Evolutionary conservation across 2,888 invertebrate species (phyloP).

Genomic region (Alloplasta piceator): DNA sequence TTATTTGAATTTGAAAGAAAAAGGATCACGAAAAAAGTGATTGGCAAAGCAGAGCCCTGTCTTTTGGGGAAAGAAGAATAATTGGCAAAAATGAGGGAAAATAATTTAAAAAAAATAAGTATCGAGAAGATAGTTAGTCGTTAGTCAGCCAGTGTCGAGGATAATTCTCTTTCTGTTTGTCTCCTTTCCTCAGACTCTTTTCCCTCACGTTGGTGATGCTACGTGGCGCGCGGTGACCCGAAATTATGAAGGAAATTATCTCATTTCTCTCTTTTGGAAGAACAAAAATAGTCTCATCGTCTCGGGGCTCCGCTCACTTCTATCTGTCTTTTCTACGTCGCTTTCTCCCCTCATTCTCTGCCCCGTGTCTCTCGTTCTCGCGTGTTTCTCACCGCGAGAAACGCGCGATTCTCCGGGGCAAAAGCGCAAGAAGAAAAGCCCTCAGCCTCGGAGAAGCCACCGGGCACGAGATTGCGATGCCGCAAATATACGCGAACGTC

Average conservation of each 20-base stretch:
- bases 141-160: not conserved
- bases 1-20: too few species aligned
- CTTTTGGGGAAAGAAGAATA: too few species aligned
- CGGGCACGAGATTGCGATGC: slow-evolving; percentile 50
- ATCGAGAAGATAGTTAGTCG: not conserved
- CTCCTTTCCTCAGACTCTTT: not conserved
- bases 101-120: too few species aligned
- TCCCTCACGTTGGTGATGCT: slow-evolving; percentile 31
- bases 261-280: slow-evolving; percentile 76
- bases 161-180: not conserved
- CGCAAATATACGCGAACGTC: slow-evolving; percentile 56
- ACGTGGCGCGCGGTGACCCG: slow-evolving; percentile 70
- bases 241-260: slow-evolving; percentile 79
- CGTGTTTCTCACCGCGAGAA: not conserved
- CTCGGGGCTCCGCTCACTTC: slow-evolving; percentile 64
- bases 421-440: slow-evolving; percentile 16
- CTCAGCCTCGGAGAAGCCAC: slow-evolving; percentile 23
- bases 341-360: slow-evolving; percentile 37
- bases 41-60: too few species aligned
- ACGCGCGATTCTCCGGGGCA: slow-evolving; percentile 5
- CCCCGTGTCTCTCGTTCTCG: not conserved
- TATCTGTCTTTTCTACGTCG: slow-evolving; percentile 46
- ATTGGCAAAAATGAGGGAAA: too few species aligned
- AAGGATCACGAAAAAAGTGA: too few species aligned
- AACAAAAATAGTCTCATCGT: slow-evolving; percentile 76